Evolutionary conservation across 2,113 vertebrate species (phyloP).

Genomic region (Grammomys dolichurus): DNA sequence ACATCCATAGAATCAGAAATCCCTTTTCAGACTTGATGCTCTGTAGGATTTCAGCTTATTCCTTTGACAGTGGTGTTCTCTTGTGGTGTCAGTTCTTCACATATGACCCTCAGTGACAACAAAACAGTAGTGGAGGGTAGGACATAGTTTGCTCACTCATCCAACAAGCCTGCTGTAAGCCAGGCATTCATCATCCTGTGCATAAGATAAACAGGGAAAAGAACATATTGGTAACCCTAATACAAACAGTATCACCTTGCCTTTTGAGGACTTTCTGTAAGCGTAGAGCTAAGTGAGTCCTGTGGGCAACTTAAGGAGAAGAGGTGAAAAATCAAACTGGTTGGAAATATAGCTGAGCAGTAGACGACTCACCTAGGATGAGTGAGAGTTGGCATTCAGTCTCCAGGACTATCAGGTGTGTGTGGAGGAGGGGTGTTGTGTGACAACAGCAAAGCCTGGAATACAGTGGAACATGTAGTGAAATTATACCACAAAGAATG

Average conservation of each 20-base stretch:
- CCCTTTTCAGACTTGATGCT: neutral
- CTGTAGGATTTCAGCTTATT: neutral
- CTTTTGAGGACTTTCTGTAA: neutral
- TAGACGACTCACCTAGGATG: neutral
- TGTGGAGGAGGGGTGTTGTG: rapidly evolving
- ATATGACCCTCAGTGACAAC: neutral
- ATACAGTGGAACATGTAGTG: neutral
- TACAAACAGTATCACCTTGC: neutral
- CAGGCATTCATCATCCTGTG: neutral
- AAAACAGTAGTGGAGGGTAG: neutral
- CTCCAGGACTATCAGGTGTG: neutral
- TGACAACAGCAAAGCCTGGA: neutral
- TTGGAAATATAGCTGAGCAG: neutral
- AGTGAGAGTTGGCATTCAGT: neutral
- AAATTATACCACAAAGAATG: neutral
- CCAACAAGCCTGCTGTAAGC: neutral
- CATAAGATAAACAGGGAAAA: neutral
- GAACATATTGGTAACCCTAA: neutral
- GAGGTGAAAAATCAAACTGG: too few relatives aligned
- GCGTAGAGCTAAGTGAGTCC: neutral
- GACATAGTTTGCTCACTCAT: neutral
- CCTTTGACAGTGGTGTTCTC: neutral
- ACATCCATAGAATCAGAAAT: neutral
- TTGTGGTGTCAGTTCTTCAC: neutral
- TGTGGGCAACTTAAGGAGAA: neutral